Evolutionary conservation across 2,888 invertebrate species (phyloP), one percentile per base, ranked within the genome.

Genomic region (Dicyrtomina minuta): DNA sequence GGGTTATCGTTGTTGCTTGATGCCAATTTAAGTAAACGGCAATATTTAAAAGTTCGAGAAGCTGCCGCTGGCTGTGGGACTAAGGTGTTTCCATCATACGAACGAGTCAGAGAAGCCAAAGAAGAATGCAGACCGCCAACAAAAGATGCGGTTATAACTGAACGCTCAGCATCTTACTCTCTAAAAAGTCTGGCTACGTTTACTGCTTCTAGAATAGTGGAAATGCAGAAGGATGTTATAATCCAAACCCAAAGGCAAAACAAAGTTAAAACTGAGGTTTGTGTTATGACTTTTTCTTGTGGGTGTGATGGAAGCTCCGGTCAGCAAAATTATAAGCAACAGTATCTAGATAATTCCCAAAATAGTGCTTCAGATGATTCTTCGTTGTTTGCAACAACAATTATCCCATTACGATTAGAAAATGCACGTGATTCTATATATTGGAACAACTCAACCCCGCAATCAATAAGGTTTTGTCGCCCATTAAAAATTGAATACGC

Each of bases 391-490:
- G 61, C 26, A 8, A 44, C 61, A 1, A 44, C 61, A 1, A 15
- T 61, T 6, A 24, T 61, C 15, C 61, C 44, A 13, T 24, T 44
- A 4, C 6, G 15, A 10, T 13, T 61, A 2, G 2, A 2, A 26
- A n/a, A 26, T n/a, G n/a, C n/a, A n/a, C n/a, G n/a, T 15, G 12
- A 55, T 26, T 20, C 12, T 22, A 10, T 22, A 20, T 43, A 20
- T n/a, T 61, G 61, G 61, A 13, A 26, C 2, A 61, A 61, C 24
- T 4, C 3, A 12, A 44, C 61, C 3, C 61, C 61, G 3, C 26
- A 41, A 24, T 33, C 3, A 33, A 33, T 33, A 8, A 33, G 33
- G 8, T 33, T 5, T 8, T 33, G 33, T 24, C 12, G 8, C 2
- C 24, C 24, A 2, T 17, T 1, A 27, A 12, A 26, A 12, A 17